A percentile compares a stretch with the other conserved stretches of the same genome.
phyloP scores from a whole-genome alignment of 2,797 vertebrate genomes.

The Sitta carolinensis region DNA sequence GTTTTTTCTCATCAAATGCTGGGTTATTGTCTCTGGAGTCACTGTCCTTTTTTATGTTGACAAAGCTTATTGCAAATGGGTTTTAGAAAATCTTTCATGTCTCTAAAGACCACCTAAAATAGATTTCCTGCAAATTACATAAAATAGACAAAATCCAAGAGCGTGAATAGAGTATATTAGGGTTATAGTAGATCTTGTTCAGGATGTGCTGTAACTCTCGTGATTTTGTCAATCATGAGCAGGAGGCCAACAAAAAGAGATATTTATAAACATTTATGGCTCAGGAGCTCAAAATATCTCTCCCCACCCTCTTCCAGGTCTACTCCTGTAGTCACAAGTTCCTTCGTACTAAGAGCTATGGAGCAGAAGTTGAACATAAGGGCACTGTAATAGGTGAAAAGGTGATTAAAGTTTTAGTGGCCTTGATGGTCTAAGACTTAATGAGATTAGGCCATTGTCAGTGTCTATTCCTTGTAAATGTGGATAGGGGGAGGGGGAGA shows the following conservation, averaged over 20 bases:
- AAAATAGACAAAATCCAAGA: background rate
- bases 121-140: background rate
- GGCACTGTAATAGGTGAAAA: slow-evolving; percentile 19
- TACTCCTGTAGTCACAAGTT: background rate
- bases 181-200: background rate
- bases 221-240: background rate
- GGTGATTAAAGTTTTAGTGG: slow-evolving; percentile 24
- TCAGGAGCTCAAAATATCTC: slow-evolving; percentile 32
- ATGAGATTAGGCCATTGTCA: background rate
- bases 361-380: background rate
- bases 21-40: slow-evolving; percentile 4
- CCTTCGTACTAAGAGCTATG: background rate
- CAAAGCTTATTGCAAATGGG: slow-evolving; percentile 16
- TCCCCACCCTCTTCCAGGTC: background rate
- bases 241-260: background rate
- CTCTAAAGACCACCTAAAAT: slow-evolving; percentile 11
- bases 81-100: background rate
- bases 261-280: slow-evolving; percentile 2
- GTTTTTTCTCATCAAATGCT: slow-evolving; percentile 6
- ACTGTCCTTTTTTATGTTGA: slow-evolving; percentile 12
- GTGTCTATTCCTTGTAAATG: background rate
- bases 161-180: background rate
- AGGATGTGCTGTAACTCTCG: background rate
- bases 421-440: background rate
- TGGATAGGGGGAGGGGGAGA: background rate